Base-by-base conservation (phyloP, 2,888 invertebrate genomes). In the Euplagia quadripunctaria region DNA sequence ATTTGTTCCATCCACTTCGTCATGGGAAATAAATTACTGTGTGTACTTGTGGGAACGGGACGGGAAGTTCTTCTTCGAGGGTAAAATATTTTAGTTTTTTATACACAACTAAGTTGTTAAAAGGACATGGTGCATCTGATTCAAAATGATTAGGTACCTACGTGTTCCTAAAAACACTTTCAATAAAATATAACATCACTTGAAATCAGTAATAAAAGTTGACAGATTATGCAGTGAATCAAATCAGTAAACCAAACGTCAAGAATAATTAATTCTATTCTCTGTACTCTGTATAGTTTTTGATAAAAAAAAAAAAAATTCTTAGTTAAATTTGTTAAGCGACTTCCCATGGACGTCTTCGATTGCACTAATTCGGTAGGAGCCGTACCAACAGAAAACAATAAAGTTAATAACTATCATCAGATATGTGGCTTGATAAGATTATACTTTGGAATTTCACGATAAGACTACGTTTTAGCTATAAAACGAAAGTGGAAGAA, bases 231-330 rank as follows among this genome's bases (percentile, higher is more conserved):
- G 64, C 51, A 41, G 14, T 42, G 11, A 41, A 17, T 82, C 81
- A 85, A 82, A 85, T 82, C 81, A 72, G 76, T 74, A 69, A 72
- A 79, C 76, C 68, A 82, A 79, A 71, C 75, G 79, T 68, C 84
- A 86, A 88, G 85, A 80, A 77, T 82, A 71, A 58, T 71, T 46
- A 46, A 46, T 46, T 46, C 43, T 46, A 46, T 46, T 6, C 43
- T 46, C 43, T 46, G 9, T 46, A 46, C 43, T 46, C 43, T 46
- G 9, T 46, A 4, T 46, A 46, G 43, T 9, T 46, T 31, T 31
- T 31, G 31, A 46, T 46, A 8, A 46, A 46, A 46, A 46, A 46
- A 46, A 3, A 8, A 46, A 46, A 46, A 46, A 46, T 31, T 31
- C 31, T 31, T 31, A 2, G 31, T 31, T 31, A 31, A 46, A 46